Evolutionary conservation across 2,888 invertebrate species (phyloP).

Genomic region (Balanococcus diminutus): DNA sequence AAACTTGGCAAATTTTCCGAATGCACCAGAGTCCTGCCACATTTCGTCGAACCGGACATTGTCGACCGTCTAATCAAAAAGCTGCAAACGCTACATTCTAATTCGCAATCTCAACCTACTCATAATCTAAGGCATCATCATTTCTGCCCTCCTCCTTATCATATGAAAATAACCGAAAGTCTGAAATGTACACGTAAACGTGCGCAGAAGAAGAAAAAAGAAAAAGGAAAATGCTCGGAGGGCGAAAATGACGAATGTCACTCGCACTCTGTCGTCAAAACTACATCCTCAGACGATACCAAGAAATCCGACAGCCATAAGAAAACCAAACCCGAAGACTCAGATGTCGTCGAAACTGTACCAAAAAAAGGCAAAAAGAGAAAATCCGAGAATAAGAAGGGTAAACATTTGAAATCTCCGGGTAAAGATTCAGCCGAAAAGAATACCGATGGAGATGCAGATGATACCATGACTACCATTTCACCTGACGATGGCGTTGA

Average conservation of each 20-base stretch:
- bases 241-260: slow-evolving; percentile 20
- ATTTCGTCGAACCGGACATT: slow-evolving; percentile 65
- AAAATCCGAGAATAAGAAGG: neutral
- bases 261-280: neutral
- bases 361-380: slow-evolving; percentile 1
- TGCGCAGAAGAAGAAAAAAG: neutral
- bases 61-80: slow-evolving; percentile 60
- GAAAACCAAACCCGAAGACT: too few species aligned
- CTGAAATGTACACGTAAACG: neutral
- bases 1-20: slow-evolving; percentile 76
- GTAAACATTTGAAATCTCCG: neutral
- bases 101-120: neutral
- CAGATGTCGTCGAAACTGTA: neutral
- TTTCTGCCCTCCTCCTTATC: slow-evolving; percentile 46
- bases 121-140: slow-evolving; percentile 20
- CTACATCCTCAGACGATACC: neutral
- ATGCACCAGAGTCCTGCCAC: slow-evolving; percentile 75
- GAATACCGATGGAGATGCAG: neutral
- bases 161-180: slow-evolving; percentile 37
- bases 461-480: slow-evolving; percentile 14
- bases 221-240: neutral
- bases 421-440: neutral
- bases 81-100: neutral
- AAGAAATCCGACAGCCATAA: neutral
- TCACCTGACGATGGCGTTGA: slow-evolving; percentile 12